Conservation (phyloP, 2,888 invertebrate species). For the Rotaria macrura region DNA sequence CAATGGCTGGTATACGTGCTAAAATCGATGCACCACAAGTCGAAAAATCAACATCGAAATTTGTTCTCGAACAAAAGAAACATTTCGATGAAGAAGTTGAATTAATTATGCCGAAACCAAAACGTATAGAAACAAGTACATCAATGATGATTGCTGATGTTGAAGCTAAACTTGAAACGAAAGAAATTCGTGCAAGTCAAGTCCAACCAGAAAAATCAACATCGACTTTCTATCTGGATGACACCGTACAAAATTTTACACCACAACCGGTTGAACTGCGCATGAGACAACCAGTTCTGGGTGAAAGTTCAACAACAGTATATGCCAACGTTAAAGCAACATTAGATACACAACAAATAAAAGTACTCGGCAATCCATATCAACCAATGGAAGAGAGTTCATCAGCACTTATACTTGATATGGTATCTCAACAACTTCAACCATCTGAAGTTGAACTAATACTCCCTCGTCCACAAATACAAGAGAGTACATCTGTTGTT, state of each 20-base stretch:
- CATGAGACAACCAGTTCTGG: neutral
- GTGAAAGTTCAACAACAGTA: neutral
- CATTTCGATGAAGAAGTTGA: neutral
- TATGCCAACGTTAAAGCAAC: neutral
- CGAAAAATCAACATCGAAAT: neutral
- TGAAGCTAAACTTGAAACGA: neutral
- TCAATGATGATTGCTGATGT: neutral
- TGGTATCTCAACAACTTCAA: neutral
- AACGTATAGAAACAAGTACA: slow-evolving; percentile 1
- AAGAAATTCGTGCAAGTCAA: neutral
- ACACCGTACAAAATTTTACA: neutral
- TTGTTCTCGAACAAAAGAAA: neutral
- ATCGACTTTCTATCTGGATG: neutral
- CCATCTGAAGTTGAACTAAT: neutral
- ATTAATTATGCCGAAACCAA: neutral
- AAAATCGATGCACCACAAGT: neutral
- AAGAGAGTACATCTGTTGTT: slow-evolving; percentile 5
- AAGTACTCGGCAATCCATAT: neutral
- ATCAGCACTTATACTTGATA: neutral
- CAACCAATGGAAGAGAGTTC: neutral
- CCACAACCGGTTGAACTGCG: neutral
- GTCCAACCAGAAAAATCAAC: neutral
- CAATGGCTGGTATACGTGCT: neutral
- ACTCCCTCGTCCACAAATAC: neutral
- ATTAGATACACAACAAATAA: neutral